Conservation (phyloP, 2,888 invertebrate genomes). For the Tubulanus polymorphus region DNA sequence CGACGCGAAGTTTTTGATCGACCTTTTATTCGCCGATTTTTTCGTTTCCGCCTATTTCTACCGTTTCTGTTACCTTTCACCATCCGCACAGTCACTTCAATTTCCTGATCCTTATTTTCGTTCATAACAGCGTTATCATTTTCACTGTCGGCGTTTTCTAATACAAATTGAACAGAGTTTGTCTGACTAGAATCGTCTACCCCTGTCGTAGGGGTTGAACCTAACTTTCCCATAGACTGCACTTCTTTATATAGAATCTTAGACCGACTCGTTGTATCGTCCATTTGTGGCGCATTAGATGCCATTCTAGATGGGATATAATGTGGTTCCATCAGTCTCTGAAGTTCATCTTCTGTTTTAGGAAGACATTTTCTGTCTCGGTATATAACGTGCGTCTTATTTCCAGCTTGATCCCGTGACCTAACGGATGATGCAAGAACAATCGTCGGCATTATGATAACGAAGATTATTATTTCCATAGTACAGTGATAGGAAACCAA, state of each 20-base stretch:
- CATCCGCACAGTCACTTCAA: too few relatives aligned
- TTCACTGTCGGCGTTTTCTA: not conserved
- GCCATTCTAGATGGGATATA: not conserved
- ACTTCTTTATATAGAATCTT: not conserved
- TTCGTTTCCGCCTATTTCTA: not conserved
- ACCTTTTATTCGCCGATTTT: not conserved
- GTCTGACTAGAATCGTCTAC: not conserved
- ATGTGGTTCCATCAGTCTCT: not conserved
- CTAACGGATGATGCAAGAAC: too few relatives aligned
- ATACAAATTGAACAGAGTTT: not conserved
- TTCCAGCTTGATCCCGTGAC: too few relatives aligned
- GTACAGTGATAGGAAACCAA: too few relatives aligned
- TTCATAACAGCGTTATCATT: not conserved
- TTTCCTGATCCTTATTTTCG: not conserved
- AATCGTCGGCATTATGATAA: too few relatives aligned
- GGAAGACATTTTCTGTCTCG: not conserved
- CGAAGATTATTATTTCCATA: too few relatives aligned
- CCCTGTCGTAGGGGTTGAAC: not conserved
- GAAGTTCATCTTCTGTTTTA: not conserved
- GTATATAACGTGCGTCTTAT: not conserved
- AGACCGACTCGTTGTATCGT: not conserved
- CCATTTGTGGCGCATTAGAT: not conserved
- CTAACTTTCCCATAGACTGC: too few relatives aligned
- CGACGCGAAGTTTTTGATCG: not conserved
- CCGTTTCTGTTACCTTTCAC: not conserved